A percentile compares a stretch with the other conserved stretches of the same genome.
Conservation (phyloP, 2,888 invertebrate genomes). For the Hoplodrina blanda region DNA sequence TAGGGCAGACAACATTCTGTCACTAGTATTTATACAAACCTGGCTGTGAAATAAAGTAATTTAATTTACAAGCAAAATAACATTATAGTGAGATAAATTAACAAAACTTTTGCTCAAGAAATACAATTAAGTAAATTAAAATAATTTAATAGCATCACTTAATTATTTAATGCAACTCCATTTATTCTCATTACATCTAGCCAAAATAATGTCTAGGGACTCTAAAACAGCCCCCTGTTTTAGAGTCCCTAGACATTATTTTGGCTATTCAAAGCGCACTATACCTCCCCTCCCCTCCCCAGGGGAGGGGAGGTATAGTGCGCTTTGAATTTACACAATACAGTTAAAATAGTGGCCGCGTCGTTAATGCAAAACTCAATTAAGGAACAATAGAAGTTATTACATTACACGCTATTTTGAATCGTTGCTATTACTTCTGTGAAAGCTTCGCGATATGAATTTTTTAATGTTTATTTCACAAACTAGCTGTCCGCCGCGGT, state of each 20-base stretch:
- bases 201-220: not conserved
- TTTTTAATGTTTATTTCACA: not conserved
- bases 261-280: too few relatives aligned
- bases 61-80: not conserved
- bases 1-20: too few relatives aligned
- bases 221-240: too few relatives aligned
- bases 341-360: not conserved
- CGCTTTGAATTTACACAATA: not conserved
- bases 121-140: conserved; percentile 3
- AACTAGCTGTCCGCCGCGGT: too few relatives aligned
- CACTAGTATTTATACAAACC: too few relatives aligned
- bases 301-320: not conserved
- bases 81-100: not conserved
- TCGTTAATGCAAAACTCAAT: conserved; percentile 15
- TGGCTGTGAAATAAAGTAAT: not conserved
- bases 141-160: not conserved
- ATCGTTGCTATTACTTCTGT: conserved; percentile 19
- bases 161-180: not conserved
- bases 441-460: conserved; percentile 1
- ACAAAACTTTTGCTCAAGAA: not conserved
- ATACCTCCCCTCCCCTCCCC: too few relatives aligned
- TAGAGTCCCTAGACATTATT: too few relatives aligned
- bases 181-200: conserved; percentile 1
- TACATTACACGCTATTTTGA: conserved; percentile 23
- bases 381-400: conserved; percentile 33